Conservation (phyloP, 2,797 vertebrate species). For the Hybognathus amarus region DNA sequence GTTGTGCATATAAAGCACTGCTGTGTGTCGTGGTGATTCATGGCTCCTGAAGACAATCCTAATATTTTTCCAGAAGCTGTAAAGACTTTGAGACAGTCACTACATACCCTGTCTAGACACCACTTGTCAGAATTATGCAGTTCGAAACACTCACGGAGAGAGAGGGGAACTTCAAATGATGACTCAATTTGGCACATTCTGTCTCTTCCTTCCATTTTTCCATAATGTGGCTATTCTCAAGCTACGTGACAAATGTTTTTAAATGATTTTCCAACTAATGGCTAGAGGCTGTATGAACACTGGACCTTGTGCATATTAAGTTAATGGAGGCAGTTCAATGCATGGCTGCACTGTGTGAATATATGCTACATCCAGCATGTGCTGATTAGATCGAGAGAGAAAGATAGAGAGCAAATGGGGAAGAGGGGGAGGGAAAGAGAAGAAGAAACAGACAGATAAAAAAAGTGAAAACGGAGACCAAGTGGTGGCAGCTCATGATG, state of each 20-base stretch:
- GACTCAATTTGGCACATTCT: constrained; percentile 41
- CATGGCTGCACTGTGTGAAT: constrained; percentile 46
- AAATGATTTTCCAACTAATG: constrained; percentile 51
- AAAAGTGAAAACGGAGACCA: constrained; percentile 4
- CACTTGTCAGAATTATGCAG: constrained; percentile 54
- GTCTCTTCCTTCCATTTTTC: constrained; percentile 25
- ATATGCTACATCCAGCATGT: constrained; percentile 34
- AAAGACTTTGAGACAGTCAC: constrained; percentile 31
- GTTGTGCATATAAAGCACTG: constrained; percentile 47
- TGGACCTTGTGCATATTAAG: constrained; percentile 46
- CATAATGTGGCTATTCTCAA: constrained; percentile 42
- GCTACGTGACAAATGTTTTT: constrained; percentile 54
- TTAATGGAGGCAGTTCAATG: constrained; percentile 49
- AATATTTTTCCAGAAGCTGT: constrained; percentile 51
- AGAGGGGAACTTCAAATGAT: constrained; percentile 48
- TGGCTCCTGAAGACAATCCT: constrained; percentile 49
- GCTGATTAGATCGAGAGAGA: constrained; percentile 31
- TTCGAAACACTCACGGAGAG: constrained; percentile 41
- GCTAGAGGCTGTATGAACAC: constrained; percentile 51
- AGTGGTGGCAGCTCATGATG: constrained; percentile 8
- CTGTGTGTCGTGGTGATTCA: constrained; percentile 55
- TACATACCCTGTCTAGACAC: constrained; percentile 51
- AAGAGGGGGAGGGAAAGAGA: constrained; percentile 1
- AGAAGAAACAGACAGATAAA: constrained; percentile 12
- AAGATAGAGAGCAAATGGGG: constrained; percentile 6